phyloP scores from a whole-genome alignment of 2,113 vertebrate species.

The Macrotus californicus region DNA sequence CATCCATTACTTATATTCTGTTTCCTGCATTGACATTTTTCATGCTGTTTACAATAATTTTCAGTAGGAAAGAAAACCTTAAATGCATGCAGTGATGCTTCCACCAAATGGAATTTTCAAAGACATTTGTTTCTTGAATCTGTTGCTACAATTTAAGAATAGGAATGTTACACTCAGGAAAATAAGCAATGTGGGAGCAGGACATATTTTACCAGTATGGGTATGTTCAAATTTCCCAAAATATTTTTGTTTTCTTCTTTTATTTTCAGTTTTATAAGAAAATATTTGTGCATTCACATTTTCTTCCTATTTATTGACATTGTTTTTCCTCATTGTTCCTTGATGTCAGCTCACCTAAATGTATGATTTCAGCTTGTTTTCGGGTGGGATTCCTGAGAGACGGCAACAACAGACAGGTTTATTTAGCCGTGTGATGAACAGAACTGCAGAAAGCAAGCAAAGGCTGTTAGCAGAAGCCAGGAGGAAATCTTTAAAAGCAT shows the following conservation, averaged over 20 bases:
- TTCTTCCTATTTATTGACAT: background rate
- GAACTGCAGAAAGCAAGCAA: slow-evolving; percentile 52
- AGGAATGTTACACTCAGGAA: slow-evolving; percentile 48
- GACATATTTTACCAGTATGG: slow-evolving; percentile 35
- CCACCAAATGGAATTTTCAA: slow-evolving; percentile 44
- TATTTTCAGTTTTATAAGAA: slow-evolving; percentile 36
- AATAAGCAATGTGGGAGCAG: slow-evolving; percentile 39
- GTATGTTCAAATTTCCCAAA: slow-evolving; percentile 46
- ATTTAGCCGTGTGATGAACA: slow-evolving; percentile 24
- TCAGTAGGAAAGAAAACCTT: slow-evolving; percentile 19
- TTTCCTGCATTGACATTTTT: slow-evolving; percentile 14
- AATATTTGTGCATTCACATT: slow-evolving; percentile 24
- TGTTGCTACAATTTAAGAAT: slow-evolving; percentile 51
- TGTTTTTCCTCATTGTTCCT: slow-evolving; percentile 44
- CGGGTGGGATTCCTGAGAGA: slow-evolving; percentile 14
- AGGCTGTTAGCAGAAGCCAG: slow-evolving; percentile 47
- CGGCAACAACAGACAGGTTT: slow-evolving; percentile 45
- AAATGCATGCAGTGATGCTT: slow-evolving; percentile 18
- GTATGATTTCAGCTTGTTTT: slow-evolving; percentile 22
- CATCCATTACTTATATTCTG: slow-evolving; percentile 37
- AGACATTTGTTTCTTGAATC: slow-evolving; percentile 51
- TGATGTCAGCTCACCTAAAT: slow-evolving; percentile 20
- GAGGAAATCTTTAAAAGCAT: slow-evolving; percentile 51
- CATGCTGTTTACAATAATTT: slow-evolving; percentile 53
- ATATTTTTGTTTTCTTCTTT: slow-evolving; percentile 48